phyloP scores from a whole-genome alignment of 92 coral and sea anemone species.

The Heteractis magnifica region DNA sequence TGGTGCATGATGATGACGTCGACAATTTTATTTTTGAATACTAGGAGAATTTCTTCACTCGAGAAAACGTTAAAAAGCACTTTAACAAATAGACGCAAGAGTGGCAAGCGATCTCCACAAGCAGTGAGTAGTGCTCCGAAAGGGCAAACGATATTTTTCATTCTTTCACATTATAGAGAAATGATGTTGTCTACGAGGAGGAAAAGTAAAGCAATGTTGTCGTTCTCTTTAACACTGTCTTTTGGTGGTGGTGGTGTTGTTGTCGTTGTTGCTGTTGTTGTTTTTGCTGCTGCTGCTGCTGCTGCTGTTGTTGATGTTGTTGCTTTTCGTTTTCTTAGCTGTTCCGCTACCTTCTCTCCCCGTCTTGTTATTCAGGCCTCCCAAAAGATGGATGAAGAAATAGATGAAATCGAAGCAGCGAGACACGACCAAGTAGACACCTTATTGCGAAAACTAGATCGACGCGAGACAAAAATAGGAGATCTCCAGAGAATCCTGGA shows the following conservation, averaged over 20 bases:
- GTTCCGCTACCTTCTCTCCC: background rate
- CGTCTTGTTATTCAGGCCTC: background rate
- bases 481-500: conserved; percentile 77
- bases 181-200: too few species aligned
- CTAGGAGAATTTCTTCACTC: conserved; percentile 71
- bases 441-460: conserved; percentile 41
- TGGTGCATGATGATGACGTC: background rate
- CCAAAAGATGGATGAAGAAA: background rate
- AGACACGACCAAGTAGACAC: conserved; percentile 29
- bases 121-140: conserved; percentile 3
- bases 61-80: conserved; percentile 57
- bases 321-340: too few species aligned
- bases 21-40: background rate
- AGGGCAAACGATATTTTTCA: background rate
- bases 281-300: too few species aligned
- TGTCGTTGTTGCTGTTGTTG: too few species aligned
- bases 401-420: background rate
- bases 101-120: background rate
- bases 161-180: too few species aligned
- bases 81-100: conserved; percentile 35
- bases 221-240: background rate
- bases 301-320: too few species aligned
- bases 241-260: too few species aligned
- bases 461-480: conserved; percentile 52
- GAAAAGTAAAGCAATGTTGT: background rate